Conservation (phyloP, 2,888 invertebrate genomes). For the Mycalesis mineus region DNA sequence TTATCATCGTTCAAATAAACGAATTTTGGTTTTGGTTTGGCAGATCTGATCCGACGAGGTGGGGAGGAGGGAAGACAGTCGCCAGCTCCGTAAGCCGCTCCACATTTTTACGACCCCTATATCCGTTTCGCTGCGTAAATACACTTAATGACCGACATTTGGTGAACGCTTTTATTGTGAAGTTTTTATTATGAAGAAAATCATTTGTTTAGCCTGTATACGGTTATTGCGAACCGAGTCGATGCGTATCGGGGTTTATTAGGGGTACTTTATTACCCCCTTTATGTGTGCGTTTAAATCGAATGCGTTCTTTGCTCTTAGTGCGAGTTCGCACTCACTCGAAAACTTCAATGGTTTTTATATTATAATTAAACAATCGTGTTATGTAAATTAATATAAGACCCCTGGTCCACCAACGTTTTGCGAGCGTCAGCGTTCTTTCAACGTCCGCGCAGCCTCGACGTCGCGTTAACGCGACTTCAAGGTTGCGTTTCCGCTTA, state of each 20-base stretch:
- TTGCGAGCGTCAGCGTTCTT: too few species aligned
- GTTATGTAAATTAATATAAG: too few species aligned
- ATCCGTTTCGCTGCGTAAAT: constrained; percentile 76
- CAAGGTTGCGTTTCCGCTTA: too few species aligned
- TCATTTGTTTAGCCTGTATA: constrained; percentile 77
- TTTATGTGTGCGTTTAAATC: constrained; percentile 58
- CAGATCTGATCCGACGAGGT: too few species aligned
- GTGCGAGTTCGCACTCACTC: constrained; percentile 25
- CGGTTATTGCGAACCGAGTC: constrained; percentile 66
- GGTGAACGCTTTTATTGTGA: constrained; percentile 75
- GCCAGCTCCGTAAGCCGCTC: constrained; percentile 73
- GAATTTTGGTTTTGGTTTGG: too few species aligned
- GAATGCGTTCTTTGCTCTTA: constrained; percentile 39
- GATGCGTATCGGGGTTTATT: constrained; percentile 72
- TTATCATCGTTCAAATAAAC: too few species aligned
- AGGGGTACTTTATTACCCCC: constrained; percentile 67
- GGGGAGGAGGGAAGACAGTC: constrained; percentile 40
- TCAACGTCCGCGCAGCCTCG: too few species aligned
- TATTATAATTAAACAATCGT: too few species aligned
- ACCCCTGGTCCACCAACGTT: too few species aligned
- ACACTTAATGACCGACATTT: constrained; percentile 76
- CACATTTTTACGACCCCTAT: constrained; percentile 72
- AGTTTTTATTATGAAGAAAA: constrained; percentile 76
- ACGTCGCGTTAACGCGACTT: too few species aligned
- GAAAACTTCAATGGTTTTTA: neutral